Evolutionary conservation across 64 coral and sea anemone species (phyloP), one percentile per base, ranked within the genome.

Genomic region (Cladopsammia gracilis): DNA sequence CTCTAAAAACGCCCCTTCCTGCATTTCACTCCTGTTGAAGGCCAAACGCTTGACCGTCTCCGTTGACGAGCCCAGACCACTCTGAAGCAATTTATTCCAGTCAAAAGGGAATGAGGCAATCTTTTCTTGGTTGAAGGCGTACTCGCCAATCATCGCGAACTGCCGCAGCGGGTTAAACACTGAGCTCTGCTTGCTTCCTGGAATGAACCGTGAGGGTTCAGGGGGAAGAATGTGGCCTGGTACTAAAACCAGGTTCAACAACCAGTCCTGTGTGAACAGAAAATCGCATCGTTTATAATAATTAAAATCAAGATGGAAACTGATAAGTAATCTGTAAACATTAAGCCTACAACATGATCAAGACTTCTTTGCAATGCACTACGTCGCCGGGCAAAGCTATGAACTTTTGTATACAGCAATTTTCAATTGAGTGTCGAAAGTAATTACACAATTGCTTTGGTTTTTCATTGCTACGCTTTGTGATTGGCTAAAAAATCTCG

Each of bases 91-190:
- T 45, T 78, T 71, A 23, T 43, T 46, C 98, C 98, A 99, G 71
- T 96, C 98, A 51, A 86, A 96, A 11, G 98, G 98, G 26, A 99
- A 99, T 3, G 85, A 94, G n/a, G 91, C 91, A 9, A 99, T 94
- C 81, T 90, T 94, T 10, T 88, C 94, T 15, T 99, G 98, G 67
- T 93, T 85, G 59, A 99, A 99, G 10, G 87, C 70, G 71, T 80
- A 96, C 26, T 96, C 98, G 15, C 98, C 98, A 45, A 99, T 94
- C 71, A 94, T 79, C 7, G 79, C 61, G 71, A 96, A 91, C 42
- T 93, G 89, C 6, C 76, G 76, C 4, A 96, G 77, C 0, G 98
- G 88, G 47, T 94, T 91, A 60, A 93, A 98, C 1, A 19, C 77
- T 12, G 65, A 44, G 15, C 48, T 47, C 0, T 76, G 53, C 26